Conservation (phyloP, 2,888 invertebrate species). For the Mythimna ferrago region DNA sequence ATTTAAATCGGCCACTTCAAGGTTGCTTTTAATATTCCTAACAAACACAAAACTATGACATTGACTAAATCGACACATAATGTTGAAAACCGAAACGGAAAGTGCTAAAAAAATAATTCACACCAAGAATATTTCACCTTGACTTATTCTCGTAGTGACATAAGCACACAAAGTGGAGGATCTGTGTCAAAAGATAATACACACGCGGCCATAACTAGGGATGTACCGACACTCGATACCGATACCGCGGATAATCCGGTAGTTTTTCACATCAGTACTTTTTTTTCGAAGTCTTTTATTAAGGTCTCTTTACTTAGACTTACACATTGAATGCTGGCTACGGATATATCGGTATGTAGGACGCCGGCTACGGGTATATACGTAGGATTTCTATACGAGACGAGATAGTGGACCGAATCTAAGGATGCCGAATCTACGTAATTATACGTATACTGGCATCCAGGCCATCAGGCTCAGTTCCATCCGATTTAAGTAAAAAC, state of each 20-base stretch:
- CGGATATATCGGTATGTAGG: no score
- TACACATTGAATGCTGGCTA: no score
- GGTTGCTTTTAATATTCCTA: not conserved
- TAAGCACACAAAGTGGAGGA: conserved; percentile 52
- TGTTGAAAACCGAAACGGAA: conserved; percentile 21
- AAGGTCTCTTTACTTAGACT: no score
- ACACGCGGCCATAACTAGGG: conserved; percentile 50
- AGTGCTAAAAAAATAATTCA: conserved; percentile 18
- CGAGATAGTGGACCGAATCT: no score
- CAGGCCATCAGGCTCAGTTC: no score
- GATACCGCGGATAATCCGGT: conserved; percentile 14
- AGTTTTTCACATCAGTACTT: conserved; percentile 6
- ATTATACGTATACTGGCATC: no score
- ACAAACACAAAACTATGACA: conserved; percentile 16
- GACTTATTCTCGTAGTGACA: conserved; percentile 52
- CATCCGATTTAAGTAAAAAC: no score
- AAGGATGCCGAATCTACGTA: no score
- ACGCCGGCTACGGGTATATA: no score
- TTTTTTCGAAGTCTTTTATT: not conserved
- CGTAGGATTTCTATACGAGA: no score
- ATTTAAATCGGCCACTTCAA: not conserved
- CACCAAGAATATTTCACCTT: conserved; percentile 46
- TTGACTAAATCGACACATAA: conserved; percentile 13
- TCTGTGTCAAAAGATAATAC: conserved; percentile 56
- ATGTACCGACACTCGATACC: conserved; percentile 24